Conservation (phyloP, 2,797 vertebrate genomes). For the Lindbergichthys nudifrons region DNA sequence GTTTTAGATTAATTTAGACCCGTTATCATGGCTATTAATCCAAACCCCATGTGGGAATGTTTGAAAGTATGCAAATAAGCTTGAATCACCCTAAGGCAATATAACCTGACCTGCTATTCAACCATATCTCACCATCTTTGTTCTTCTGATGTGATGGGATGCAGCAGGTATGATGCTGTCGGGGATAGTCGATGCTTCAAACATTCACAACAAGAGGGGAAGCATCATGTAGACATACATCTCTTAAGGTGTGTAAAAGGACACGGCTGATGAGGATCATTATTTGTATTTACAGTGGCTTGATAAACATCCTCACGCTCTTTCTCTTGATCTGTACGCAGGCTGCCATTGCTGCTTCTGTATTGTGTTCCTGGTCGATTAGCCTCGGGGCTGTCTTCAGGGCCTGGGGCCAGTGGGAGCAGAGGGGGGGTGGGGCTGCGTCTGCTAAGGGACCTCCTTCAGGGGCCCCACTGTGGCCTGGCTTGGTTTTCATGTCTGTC, state of each 20-base stretch:
- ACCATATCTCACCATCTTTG: conserved; percentile 32
- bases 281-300: conserved; percentile 34
- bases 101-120: conserved; percentile 34
- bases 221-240: not conserved
- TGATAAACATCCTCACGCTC: conserved; percentile 39
- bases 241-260: conserved; percentile 14
- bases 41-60: conserved; percentile 26
- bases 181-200: not conserved
- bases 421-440: conserved; percentile 73
- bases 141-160: conserved; percentile 28
- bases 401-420: conserved; percentile 84
- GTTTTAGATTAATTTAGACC: not conserved
- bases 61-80: conserved; percentile 52
- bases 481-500: conserved; percentile 75
- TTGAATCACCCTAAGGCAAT: conserved; percentile 39
- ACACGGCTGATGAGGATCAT: conserved; percentile 6
- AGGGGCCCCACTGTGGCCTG: conserved; percentile 62
- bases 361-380: conserved; percentile 87
- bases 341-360: conserved; percentile 50
- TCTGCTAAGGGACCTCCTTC: conserved; percentile 86
- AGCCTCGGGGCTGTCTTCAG: conserved; percentile 91
- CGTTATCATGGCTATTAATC: conserved; percentile 22
- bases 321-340: conserved; percentile 46
- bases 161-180: not conserved
- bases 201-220: not conserved